Percentiles rank a stretch among this genome's conserved stretches.
Evolutionary conservation across 1,140 invertebrate species (phyloP).

Genomic region (Conus ventricosus): DNA sequence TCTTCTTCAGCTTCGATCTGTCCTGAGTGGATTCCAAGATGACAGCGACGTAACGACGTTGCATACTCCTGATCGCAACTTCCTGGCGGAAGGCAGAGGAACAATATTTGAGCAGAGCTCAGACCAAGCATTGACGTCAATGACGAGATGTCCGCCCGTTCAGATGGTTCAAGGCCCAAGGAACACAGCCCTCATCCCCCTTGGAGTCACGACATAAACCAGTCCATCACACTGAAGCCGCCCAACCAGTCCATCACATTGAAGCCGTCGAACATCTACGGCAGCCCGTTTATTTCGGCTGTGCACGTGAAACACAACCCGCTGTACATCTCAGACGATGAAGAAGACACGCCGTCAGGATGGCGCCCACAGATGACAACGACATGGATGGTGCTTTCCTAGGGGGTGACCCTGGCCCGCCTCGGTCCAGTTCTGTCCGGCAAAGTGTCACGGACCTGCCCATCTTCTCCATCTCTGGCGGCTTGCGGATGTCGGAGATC

Average conservation of each 20-base stretch:
- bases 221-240: too few species aligned
- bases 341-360: constrained; percentile 9
- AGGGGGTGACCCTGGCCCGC: neutral
- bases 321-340: constrained; percentile 32
- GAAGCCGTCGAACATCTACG: constrained; percentile 13
- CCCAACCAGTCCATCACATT: neutral
- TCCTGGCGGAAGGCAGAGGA: constrained; percentile 15
- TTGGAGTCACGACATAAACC: too few species aligned
- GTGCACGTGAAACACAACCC: constrained; percentile 27
- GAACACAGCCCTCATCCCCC: neutral
- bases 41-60: constrained; percentile 9
- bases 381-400: neutral
- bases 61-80: constrained; percentile 8
- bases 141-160: constrained; percentile 34
- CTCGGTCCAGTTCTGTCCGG: neutral
- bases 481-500: neutral
- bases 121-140: constrained; percentile 39
- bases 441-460: too few species aligned
- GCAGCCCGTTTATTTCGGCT: neutral
- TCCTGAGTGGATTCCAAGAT: constrained; percentile 22
- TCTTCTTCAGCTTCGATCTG: constrained; percentile 29
- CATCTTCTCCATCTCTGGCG: constrained; percentile 5
- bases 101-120: constrained; percentile 35
- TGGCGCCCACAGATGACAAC: constrained; percentile 28
- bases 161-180: constrained; percentile 29